Percentiles rank a stretch among this genome's conserved stretches.
phyloP scores from a whole-genome alignment of 2,888 invertebrate species.

The Trachelus iudaicus region DNA sequence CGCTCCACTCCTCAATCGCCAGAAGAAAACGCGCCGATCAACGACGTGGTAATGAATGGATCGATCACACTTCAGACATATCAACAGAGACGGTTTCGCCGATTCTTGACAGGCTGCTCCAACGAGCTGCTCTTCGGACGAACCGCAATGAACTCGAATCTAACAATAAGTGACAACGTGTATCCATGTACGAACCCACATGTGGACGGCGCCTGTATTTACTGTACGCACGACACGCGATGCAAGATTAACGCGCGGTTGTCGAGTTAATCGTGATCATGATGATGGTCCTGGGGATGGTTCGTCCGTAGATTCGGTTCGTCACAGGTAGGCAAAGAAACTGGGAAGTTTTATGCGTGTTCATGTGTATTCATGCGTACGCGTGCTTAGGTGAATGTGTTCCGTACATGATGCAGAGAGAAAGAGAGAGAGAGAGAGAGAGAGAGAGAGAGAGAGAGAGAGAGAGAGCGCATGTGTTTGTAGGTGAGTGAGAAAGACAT shows the following conservation, averaged over 20 bases:
- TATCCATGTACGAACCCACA: background rate
- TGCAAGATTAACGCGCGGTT: background rate
- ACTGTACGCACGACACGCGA: background rate
- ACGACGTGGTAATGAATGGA: slow-evolving; percentile 21
- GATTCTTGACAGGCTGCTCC: background rate
- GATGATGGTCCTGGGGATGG: background rate
- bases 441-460: too few species aligned
- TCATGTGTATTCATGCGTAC: background rate
- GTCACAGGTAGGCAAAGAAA: background rate
- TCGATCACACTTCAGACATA: background rate
- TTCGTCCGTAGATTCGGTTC: background rate
- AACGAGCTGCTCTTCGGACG: background rate
- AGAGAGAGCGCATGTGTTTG: background rate
- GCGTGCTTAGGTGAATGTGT: background rate
- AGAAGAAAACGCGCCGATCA: slow-evolving; percentile 28
- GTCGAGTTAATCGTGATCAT: background rate
- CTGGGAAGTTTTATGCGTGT: background rate
- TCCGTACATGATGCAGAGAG: background rate
- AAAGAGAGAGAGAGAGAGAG: too few species aligned
- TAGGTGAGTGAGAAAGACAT: background rate
- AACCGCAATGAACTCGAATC: background rate
- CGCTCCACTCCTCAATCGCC: slow-evolving; percentile 33
- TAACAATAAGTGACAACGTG: background rate
- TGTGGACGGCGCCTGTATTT: background rate
- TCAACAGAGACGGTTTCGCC: background rate